Conservation (phyloP, 2,113 vertebrate species). For the Hypomesus transpacificus region DNA sequence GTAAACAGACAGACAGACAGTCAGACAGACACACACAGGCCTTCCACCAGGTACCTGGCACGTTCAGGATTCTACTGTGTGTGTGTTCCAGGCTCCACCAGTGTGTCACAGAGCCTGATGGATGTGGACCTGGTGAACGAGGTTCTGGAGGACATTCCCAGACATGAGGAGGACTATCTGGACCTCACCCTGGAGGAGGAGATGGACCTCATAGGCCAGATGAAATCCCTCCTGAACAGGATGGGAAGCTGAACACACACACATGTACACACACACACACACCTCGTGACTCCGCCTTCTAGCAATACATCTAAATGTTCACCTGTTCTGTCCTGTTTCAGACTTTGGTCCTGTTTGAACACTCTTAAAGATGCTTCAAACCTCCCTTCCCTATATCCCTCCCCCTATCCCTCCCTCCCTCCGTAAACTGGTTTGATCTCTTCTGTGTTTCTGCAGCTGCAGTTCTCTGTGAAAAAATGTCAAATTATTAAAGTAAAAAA, state of each 20-base stretch:
- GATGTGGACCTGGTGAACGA: conserved; percentile 87
- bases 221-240: conserved; percentile 71
- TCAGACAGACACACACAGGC: background rate
- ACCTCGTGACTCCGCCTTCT: background rate
- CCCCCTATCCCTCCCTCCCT: background rate
- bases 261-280: conserved; percentile 3
- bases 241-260: conserved; percentile 27
- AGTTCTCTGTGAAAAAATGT: no score
- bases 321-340: background rate
- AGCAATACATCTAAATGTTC: background rate
- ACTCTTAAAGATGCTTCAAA: background rate
- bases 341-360: background rate
- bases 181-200: conserved; percentile 95
- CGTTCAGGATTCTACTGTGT: background rate
- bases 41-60: conserved; percentile 29
- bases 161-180: conserved; percentile 93
- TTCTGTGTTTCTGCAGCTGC: no score
- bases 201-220: conserved; percentile 76
- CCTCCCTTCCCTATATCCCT: background rate
- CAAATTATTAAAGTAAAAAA: no score
- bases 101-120: conserved; percentile 71
- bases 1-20: conserved; percentile 16
- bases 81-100: conserved; percentile 66
- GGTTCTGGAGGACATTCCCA: conserved; percentile 88
- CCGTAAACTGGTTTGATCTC: background rate